Percentiles rank a stretch among this genome's conserved stretches.
Conservation (phyloP, 2,113 vertebrate species). For the Martes martes region DNA sequence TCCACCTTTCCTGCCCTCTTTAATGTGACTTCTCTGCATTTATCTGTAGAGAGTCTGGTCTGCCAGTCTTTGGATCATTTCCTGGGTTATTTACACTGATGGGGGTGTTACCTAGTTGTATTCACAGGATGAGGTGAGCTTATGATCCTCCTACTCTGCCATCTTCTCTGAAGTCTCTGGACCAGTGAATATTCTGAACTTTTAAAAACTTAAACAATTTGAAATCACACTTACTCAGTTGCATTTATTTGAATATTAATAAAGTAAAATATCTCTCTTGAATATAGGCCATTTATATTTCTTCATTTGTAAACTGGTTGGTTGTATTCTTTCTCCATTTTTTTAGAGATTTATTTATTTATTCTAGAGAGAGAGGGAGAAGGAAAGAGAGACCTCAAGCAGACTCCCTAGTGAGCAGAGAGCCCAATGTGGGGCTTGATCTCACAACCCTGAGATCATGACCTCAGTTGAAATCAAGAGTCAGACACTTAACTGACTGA, state of each 20-base stretch:
- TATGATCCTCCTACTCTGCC: neutral
- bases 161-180: neutral
- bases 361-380: neutral
- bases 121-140: neutral
- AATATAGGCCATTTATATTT: slow-evolving; percentile 32
- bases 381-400: neutral
- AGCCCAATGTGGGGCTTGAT: neutral
- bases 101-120: neutral
- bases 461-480: neutral
- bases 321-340: slow-evolving; percentile 24
- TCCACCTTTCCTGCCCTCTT: neutral
- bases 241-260: slow-evolving; percentile 25
- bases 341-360: neutral
- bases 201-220: neutral
- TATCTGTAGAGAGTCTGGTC: neutral
- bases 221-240: slow-evolving; percentile 15
- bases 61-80: neutral
- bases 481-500: neutral
- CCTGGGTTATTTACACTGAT: neutral
- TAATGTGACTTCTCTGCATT: neutral
- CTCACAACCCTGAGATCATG: neutral
- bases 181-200: neutral
- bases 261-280: neutral
- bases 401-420: neutral
- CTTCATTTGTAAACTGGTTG: neutral